These are phyloP conservation scores for Leptonema lineaticorne DNA, from an alignment of 1,140 invertebrate species.

Conservation along the genomic window DNA sequence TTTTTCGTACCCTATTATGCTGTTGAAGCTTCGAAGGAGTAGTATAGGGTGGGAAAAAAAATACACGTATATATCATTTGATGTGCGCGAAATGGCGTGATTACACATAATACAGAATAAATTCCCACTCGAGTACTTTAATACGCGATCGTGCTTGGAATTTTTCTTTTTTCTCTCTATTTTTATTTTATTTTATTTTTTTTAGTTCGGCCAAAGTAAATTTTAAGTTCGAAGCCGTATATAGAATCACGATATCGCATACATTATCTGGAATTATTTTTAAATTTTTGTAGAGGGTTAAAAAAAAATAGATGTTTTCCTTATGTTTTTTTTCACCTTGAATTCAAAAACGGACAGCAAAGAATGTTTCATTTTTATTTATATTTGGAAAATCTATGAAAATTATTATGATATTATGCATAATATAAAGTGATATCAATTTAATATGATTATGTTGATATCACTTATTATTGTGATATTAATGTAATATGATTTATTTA, in stretches of 20 bases:
- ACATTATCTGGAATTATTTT: conserved; percentile 3
- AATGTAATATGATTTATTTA: background rate
- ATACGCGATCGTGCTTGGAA: background rate
- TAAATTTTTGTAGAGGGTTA: background rate
- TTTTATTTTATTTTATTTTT: no score
- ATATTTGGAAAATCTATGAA: background rate
- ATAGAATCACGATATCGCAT: conserved; percentile 20
- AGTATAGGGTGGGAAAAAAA: no score
- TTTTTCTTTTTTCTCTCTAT: background rate
- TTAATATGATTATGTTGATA: background rate
- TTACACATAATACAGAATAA: conserved; percentile 22
- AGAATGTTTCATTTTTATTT: no score
- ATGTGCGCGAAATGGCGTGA: conserved; percentile 19
- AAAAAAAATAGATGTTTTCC: background rate
- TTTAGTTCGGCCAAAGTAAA: background rate
- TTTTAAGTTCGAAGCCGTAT: background rate
- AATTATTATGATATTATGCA: background rate
- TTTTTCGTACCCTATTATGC: conserved; percentile 11
- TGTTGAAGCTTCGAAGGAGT: no score
- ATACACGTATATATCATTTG: conserved; percentile 23
- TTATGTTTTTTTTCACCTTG: background rate
- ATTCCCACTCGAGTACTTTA: conserved; percentile 1
- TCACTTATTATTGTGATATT: background rate
- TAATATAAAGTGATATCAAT: background rate
- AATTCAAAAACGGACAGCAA: no score